Conservation (phyloP, 2,888 invertebrate species). For the Steinernema hermaphroditum region DNA sequence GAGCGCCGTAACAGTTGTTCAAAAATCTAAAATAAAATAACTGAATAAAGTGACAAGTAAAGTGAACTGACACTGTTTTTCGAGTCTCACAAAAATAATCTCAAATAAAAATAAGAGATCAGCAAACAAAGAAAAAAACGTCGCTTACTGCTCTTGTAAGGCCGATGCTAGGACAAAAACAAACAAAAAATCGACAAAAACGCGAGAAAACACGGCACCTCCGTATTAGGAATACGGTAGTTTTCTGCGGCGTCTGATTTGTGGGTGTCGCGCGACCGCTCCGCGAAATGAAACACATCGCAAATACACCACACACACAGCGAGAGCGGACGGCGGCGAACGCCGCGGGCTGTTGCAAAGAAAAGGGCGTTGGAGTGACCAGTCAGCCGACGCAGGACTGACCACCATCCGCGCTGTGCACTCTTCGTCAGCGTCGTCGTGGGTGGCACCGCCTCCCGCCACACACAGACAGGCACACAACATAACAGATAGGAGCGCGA, state of each 20-base stretch:
- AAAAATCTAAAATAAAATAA: no score
- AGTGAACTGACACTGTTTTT: no score
- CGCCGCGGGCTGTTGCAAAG: slow-evolving; percentile 27
- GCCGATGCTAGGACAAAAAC: neutral
- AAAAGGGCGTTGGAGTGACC: slow-evolving; percentile 26
- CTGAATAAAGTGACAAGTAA: no score
- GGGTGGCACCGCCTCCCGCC: slow-evolving; percentile 29
- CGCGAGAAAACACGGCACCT: neutral
- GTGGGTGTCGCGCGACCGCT: slow-evolving; percentile 14
- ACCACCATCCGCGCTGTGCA: neutral
- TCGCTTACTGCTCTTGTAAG: no score
- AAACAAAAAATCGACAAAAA: neutral
- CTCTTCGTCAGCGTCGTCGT: neutral
- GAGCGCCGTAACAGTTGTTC: no score
- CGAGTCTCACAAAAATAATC: no score
- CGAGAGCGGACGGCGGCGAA: neutral
- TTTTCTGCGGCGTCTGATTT: neutral
- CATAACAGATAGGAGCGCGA: slow-evolving; percentile 22
- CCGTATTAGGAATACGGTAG: slow-evolving; percentile 16
- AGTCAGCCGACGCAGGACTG: neutral
- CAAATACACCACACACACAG: slow-evolving; percentile 13
- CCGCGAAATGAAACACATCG: slow-evolving; percentile 28
- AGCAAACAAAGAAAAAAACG: no score
- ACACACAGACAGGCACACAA: slow-evolving; percentile 31
- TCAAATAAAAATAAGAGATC: no score